Evolutionary conservation across 2,113 vertebrate species (phyloP).

Genomic region (Desmodus rotundus): DNA sequence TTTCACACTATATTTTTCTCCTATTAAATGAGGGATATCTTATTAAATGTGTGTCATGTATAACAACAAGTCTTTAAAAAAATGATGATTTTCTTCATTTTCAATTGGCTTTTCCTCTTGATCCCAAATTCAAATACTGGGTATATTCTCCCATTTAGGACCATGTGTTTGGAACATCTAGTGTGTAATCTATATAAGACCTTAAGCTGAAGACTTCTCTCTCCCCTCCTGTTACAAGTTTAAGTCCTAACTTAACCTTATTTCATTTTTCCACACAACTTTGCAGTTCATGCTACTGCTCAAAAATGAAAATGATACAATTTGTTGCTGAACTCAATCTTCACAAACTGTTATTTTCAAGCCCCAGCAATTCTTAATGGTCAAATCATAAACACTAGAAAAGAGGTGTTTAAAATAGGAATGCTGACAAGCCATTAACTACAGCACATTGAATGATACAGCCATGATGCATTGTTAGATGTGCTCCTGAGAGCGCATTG

Average conservation of each 20-base stretch:
- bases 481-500: constrained; percentile 5
- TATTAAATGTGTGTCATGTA: neutral
- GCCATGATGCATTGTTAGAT: constrained; percentile 54
- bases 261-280: neutral
- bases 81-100: neutral
- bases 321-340: constrained; percentile 45
- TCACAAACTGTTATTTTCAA: constrained; percentile 49
- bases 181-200: neutral
- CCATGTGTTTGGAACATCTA: neutral
- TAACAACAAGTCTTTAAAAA: neutral
- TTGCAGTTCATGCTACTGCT: neutral
- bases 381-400: constrained; percentile 62
- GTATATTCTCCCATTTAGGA: neutral
- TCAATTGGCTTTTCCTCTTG: neutral
- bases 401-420: constrained; percentile 50
- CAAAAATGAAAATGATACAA: constrained; percentile 25
- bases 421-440: constrained; percentile 57
- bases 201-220: neutral
- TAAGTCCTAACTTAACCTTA: neutral
- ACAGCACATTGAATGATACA: constrained; percentile 37
- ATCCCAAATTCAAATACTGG: neutral
- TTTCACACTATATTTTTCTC: neutral
- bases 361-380: constrained; percentile 29
- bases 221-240: neutral
- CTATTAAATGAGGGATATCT: neutral